Evolutionary conservation across 64 coral and sea anemone genomes (phyloP), one percentile per base, ranked within the genome.

Genomic region (Actinia tenebrosa): DNA sequence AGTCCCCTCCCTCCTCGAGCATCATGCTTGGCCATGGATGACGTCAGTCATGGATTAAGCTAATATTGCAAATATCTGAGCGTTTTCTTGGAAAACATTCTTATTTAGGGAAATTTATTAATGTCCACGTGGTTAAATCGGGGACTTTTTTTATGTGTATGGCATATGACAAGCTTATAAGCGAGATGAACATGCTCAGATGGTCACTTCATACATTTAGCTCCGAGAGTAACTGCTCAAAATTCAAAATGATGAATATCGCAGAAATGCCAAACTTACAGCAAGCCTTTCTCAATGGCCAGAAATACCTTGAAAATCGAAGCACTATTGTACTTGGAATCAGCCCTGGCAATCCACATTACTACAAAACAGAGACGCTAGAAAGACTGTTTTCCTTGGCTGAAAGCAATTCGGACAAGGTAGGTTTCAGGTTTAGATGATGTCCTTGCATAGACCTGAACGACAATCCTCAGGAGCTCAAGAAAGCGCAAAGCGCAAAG

Each of bases 301-400:
- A 83, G 26, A 89, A 50, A 47, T 95, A 89, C 63, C n/a, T 91
- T 30, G 63, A 71, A 44, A 53, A 84, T 43, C 23, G 71, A 58
- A 61, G 85, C 27, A 83, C 90, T 15, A 60, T 92, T 8, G 58
- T 95, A 1, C 82, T 95, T 23, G 94, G 94, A 14, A 84, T 95
- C 15, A 95, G 94, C 80, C 94, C 94, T 50, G 94, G 94, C 19
- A 95, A 95, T 80, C 94, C 94, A 3, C 56, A 80, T 71, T 95
- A 89, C 79, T 95, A 92, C 77, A 87, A 87, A 18, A 78, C 53
- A 13, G 90, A 92, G n/a, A 86, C 25, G 42, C 77, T 95, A n/a
- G 30, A 85, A 64, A 53, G 59, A 14, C 58, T 95, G n/a, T 87
- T 92, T 42, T 16, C 43, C 53, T 89, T 95, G 30, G 88, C 88